Evolutionary conservation across 2,888 invertebrate species (phyloP).

Genomic region (Pristionchus arcanus): DNA sequence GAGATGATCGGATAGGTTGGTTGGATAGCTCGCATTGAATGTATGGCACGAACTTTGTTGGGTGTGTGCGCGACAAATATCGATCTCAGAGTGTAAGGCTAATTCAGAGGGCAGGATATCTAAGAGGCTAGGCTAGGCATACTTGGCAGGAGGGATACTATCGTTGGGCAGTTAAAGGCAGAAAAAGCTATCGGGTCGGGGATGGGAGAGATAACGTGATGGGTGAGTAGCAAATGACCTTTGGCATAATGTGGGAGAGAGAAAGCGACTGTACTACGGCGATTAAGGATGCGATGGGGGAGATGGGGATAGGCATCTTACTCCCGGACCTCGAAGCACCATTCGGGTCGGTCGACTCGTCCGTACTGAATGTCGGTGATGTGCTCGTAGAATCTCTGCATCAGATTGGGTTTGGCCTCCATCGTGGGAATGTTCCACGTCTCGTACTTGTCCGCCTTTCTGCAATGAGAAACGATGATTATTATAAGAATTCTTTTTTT

Average conservation of each 20-base stretch:
- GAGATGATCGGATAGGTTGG: conserved; percentile 29
- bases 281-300: neutral
- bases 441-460: conserved; percentile 80
- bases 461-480: neutral
- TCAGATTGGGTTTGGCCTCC: conserved; percentile 86
- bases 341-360: conserved; percentile 70
- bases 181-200: conserved; percentile 18
- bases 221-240: conserved; percentile 24
- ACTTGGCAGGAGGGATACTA: conserved; percentile 7
- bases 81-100: neutral
- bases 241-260: neutral
- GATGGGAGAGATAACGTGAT: neutral
- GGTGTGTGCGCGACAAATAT: neutral
- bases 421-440: conserved; percentile 81
- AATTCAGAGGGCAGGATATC: neutral
- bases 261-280: neutral
- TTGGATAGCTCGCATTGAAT: conserved; percentile 34
- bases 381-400: conserved; percentile 86
- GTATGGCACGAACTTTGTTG: conserved; percentile 49
- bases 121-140: neutral
- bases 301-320: neutral
- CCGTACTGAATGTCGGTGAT: conserved; percentile 88
- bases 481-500: neutral
- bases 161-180: conserved; percentile 6
- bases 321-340: conserved; percentile 67